A percentile compares a stretch with the other conserved stretches of the same genome.
These are phyloP conservation scores for Ursus arctos DNA, from an alignment of 2,113 vertebrate species.

Conservation along the genomic window DNA sequence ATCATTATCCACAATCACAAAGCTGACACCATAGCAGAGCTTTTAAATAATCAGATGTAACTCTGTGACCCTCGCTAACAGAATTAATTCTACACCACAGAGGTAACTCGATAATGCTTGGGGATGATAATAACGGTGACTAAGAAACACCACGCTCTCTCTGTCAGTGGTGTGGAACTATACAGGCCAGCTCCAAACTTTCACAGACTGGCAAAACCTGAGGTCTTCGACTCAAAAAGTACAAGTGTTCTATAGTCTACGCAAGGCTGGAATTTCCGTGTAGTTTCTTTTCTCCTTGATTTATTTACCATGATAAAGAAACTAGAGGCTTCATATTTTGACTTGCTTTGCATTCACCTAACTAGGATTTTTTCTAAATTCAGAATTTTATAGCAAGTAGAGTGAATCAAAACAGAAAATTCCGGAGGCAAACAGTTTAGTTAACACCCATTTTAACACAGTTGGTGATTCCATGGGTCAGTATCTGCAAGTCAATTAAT, in stretches of 20 bases:
- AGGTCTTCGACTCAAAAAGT: not conserved
- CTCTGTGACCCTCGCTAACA: not conserved
- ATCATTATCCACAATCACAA: not conserved
- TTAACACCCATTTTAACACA: not conserved
- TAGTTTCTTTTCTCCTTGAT: not conserved
- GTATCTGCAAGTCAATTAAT: not conserved
- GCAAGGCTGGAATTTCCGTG: not conserved
- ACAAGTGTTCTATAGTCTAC: not conserved
- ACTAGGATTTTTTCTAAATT: not conserved
- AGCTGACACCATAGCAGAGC: not conserved
- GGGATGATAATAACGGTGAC: fast-evolving
- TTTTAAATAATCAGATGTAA: not conserved
- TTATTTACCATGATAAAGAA: not conserved
- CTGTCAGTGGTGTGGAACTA: too few species aligned
- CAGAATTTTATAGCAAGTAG: not conserved
- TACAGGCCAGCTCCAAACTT: not conserved
- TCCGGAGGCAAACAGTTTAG: not conserved
- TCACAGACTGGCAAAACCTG: not conserved
- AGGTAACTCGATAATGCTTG: not conserved
- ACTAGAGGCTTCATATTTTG: not conserved
- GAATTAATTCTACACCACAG: not conserved
- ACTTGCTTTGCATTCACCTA: not conserved
- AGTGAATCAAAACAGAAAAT: not conserved
- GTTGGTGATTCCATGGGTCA: not conserved
- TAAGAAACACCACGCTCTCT: not conserved